Evolutionary conservation across 2,797 vertebrate genomes (phyloP).

Genomic region (Morus bassanus): DNA sequence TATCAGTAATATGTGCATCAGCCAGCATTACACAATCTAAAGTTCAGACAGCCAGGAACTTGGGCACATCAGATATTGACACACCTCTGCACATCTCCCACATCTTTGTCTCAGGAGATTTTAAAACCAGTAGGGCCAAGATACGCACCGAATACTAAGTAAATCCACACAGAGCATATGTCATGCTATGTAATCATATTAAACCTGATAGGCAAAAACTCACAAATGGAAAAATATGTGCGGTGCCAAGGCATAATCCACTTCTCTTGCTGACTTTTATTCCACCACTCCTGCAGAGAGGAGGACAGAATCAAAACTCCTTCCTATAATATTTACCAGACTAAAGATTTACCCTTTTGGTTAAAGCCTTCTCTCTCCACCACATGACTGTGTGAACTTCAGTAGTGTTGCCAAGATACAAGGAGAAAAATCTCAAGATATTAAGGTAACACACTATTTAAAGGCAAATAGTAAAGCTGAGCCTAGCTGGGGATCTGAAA

Average conservation of each 20-base stretch:
- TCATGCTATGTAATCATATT: neutral
- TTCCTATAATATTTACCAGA: neutral
- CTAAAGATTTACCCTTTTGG: neutral
- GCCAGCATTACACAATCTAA: neutral
- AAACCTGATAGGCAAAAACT: neutral
- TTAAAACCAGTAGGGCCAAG: neutral
- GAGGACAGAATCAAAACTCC: neutral
- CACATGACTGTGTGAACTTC: neutral
- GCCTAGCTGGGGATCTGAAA: conserved; percentile 21
- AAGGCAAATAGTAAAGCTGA: conserved; percentile 38
- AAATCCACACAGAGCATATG: neutral
- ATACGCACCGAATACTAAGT: neutral
- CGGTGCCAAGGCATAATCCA: neutral
- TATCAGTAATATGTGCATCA: neutral
- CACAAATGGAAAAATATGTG: neutral
- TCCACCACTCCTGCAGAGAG: neutral
- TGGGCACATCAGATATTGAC: neutral
- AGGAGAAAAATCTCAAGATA: conserved; percentile 27
- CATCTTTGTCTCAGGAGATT: neutral
- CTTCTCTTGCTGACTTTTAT: neutral
- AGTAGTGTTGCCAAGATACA: conserved; percentile 55
- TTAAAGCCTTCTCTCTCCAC: neutral
- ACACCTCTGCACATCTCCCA: neutral
- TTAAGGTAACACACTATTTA: conserved; percentile 41
- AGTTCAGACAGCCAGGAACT: neutral